Percentiles rank a stretch among this genome's conserved stretches.
Conservation (phyloP, 2,888 invertebrate species). For the Eupeodes luniger region DNA sequence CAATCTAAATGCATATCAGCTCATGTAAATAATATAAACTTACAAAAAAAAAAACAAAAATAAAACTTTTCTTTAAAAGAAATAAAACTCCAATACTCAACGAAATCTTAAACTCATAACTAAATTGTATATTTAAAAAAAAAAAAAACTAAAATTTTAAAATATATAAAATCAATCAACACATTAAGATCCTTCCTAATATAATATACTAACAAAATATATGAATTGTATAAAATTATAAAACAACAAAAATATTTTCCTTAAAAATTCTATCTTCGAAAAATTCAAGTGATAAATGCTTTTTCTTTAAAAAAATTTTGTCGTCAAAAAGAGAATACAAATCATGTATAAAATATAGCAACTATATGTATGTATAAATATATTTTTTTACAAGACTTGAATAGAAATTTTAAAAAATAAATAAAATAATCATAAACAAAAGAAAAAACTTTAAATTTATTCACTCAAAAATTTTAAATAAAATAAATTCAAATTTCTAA, state of each 20-base stretch:
- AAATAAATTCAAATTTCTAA: constrained; percentile 32
- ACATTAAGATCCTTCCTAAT: constrained; percentile 6
- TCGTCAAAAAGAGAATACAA: constrained; percentile 14
- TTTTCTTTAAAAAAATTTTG: constrained; percentile 3
- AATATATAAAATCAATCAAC: constrained; percentile 48
- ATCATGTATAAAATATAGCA: constrained; percentile 41
- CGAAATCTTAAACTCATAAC: constrained; percentile 51
- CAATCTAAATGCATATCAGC: constrained; percentile 37
- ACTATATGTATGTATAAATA: constrained; percentile 70
- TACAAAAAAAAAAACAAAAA: neutral
- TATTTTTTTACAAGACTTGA: constrained; percentile 73
- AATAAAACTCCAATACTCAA: constrained; percentile 66
- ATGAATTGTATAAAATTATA: constrained; percentile 8
- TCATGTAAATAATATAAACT: constrained; percentile 17
- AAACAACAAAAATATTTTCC: neutral
- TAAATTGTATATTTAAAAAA: constrained; percentile 9
- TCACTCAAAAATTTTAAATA: constrained; percentile 34
- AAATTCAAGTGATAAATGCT: constrained; percentile 64
- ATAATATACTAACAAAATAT: neutral
- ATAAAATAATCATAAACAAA: constrained; percentile 8
- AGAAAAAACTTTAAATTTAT: constrained; percentile 40
- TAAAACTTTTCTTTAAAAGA: constrained; percentile 21
- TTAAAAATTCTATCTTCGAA: constrained; percentile 51
- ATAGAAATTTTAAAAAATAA: constrained; percentile 65
- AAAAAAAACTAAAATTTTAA: neutral